Evolutionary conservation across 2,113 vertebrate genomes (phyloP).

Genomic region (Colinus virginianus): DNA sequence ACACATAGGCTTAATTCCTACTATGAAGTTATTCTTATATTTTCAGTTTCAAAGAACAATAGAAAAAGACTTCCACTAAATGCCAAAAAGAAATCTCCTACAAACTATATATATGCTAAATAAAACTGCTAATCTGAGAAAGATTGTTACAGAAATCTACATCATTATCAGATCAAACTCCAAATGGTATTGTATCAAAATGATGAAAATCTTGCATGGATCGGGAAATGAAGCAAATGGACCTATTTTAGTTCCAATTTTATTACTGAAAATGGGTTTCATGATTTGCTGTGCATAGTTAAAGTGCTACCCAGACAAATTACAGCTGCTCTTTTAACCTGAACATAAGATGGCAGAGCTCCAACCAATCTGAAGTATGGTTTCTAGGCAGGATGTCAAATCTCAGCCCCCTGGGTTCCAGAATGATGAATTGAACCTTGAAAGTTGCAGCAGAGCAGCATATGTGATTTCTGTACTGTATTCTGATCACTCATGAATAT

Average conservation of each 20-base stretch:
- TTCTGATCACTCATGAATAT: constrained; percentile 62
- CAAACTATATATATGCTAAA: not conserved
- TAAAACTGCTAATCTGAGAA: constrained; percentile 48
- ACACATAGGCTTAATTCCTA: constrained; percentile 21
- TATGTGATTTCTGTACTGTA: constrained; percentile 71
- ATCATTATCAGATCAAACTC: constrained; percentile 37
- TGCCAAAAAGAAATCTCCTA: constrained; percentile 17
- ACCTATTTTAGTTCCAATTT: constrained; percentile 64
- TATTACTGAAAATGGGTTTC: constrained; percentile 75
- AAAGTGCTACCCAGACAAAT: constrained; percentile 77
- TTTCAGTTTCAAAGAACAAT: constrained; percentile 42
- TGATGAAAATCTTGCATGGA: constrained; percentile 47
- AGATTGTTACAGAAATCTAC: constrained; percentile 35
- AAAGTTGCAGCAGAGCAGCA: constrained; percentile 68
- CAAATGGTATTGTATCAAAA: constrained; percentile 42
- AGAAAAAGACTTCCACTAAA: constrained; percentile 10
- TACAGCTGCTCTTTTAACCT: constrained; percentile 80
- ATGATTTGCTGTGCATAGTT: constrained; percentile 66
- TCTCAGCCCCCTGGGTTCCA: constrained; percentile 63
- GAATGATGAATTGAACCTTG: constrained; percentile 76
- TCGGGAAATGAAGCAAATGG: constrained; percentile 67
- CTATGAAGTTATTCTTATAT: constrained; percentile 32
- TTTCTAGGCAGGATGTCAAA: constrained; percentile 78
- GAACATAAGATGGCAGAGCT: constrained; percentile 75
- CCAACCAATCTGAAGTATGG: constrained; percentile 72